Conservation (phyloP, 2,113 vertebrate genomes). For the Pseudorectes ferrugineus region DNA sequence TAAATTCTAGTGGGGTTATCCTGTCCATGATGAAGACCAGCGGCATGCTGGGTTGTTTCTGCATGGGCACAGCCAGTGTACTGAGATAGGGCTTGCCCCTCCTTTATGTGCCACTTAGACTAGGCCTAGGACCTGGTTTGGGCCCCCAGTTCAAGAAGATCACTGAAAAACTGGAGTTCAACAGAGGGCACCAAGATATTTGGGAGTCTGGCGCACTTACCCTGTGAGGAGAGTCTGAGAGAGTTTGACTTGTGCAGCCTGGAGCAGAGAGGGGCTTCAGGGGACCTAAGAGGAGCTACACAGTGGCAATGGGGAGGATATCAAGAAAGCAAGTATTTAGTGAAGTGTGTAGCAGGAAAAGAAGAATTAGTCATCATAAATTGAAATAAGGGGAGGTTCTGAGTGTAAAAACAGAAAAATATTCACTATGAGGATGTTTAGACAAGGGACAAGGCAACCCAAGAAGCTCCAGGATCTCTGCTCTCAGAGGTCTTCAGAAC, state of each 20-base stretch:
- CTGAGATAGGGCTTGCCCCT: not conserved
- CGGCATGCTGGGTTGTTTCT: not conserved
- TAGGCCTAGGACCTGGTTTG: not conserved
- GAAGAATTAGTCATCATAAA: not conserved
- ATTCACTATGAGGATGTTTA: not conserved
- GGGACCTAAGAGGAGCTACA: not conserved
- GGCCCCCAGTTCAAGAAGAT: not conserved
- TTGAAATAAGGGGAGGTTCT: not conserved
- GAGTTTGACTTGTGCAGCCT: not conserved
- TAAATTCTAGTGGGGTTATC: not conserved
- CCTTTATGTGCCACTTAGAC: not conserved
- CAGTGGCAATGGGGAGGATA: not conserved
- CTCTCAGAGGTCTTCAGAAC: not conserved
- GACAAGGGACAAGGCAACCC: not conserved
- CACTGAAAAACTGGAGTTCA: not conserved
- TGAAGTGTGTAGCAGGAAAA: not conserved
- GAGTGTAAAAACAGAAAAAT: not conserved
- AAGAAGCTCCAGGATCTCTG: not conserved
- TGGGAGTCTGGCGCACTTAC: not conserved
- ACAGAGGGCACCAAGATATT: not conserved
- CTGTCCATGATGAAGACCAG: accelerated
- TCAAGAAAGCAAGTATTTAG: not conserved
- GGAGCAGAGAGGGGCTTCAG: not conserved
- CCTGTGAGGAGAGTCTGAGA: not conserved
- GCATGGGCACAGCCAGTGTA: no score